Conservation (phyloP, 2,888 invertebrate species). For the Rutpela maculata region DNA sequence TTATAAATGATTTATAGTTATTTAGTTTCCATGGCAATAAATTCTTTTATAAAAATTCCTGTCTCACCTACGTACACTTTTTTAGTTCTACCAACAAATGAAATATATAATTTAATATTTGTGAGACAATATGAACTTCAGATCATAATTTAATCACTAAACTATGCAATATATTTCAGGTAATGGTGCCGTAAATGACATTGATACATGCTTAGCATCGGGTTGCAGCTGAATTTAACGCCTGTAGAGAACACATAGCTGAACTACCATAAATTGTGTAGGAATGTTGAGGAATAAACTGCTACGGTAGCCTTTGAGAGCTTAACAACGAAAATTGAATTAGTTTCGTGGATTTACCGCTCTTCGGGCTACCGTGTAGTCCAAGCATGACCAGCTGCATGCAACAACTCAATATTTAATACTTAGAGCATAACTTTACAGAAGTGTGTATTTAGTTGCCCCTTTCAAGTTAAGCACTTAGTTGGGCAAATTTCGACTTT, state of each 20-base stretch:
- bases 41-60: no score
- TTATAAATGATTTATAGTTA: no score
- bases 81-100: not conserved
- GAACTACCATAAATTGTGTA: slow-evolving; percentile 49
- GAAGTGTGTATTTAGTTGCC: not conserved
- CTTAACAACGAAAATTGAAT: slow-evolving; percentile 58
- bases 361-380: slow-evolving; percentile 19
- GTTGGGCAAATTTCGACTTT: slow-evolving; percentile 8
- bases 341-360: slow-evolving; percentile 57
- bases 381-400: slow-evolving; percentile 16
- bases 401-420: slow-evolving; percentile 29
- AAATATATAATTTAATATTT: not conserved
- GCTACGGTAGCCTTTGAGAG: slow-evolving; percentile 55
- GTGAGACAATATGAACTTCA: not conserved
- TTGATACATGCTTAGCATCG: slow-evolving; percentile 12
- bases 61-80: no score
- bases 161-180: slow-evolving; percentile 22
- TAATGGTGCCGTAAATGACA: slow-evolving; percentile 19
- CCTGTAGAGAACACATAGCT: slow-evolving; percentile 37
- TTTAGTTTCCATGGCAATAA: no score
- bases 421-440: slow-evolving; percentile 7
- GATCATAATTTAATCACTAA: slow-evolving; percentile 17
- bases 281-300: slow-evolving; percentile 56
- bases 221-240: slow-evolving; percentile 24
- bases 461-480: slow-evolving; percentile 9